These are phyloP conservation scores for Aradophagus sp. DNA, from an alignment of 1,140 invertebrate genomes.

Conservation along the genomic window DNA sequence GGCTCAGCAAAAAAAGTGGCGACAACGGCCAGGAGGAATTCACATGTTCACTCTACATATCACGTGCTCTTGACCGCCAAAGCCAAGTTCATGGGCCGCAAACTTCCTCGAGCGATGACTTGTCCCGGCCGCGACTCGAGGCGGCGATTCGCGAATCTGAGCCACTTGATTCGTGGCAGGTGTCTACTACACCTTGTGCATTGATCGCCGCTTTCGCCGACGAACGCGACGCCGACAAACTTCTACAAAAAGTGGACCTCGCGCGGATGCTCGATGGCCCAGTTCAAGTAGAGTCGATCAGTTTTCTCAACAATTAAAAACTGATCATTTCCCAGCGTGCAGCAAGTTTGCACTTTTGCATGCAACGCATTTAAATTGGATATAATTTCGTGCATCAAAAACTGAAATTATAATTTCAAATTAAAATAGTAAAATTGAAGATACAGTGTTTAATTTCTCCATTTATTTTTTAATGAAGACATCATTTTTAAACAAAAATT, in stretches of 20 bases:
- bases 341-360: too few relatives aligned
- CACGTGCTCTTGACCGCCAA: slow-evolving; percentile 53
- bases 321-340: too few relatives aligned
- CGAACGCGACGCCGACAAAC: slow-evolving; percentile 69
- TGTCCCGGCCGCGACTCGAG: slow-evolving; percentile 63
- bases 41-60: slow-evolving; percentile 69
- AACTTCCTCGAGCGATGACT: slow-evolving; percentile 8
- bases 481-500: too few relatives aligned
- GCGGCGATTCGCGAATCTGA: slow-evolving; percentile 63
- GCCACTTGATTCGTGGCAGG: slow-evolving; percentile 65
- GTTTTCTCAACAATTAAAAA: not conserved
- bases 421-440: too few relatives aligned
- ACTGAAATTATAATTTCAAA: too few relatives aligned
- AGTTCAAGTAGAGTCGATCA: slow-evolving; percentile 70
- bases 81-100: slow-evolving; percentile 54
- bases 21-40: too few relatives aligned
- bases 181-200: slow-evolving; percentile 71
- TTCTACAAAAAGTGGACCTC: slow-evolving; percentile 66
- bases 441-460: too few relatives aligned
- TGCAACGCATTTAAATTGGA: too few relatives aligned
- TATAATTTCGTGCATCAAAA: too few relatives aligned
- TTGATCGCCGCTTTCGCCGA: slow-evolving; percentile 68
- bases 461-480: too few relatives aligned
- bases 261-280: slow-evolving; percentile 67
- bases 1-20: too few relatives aligned